A percentile compares a stretch with the other conserved stretches of the same genome.
Conservation (phyloP, 1,140 invertebrate species). For the Leptopilina clavipes region DNA sequence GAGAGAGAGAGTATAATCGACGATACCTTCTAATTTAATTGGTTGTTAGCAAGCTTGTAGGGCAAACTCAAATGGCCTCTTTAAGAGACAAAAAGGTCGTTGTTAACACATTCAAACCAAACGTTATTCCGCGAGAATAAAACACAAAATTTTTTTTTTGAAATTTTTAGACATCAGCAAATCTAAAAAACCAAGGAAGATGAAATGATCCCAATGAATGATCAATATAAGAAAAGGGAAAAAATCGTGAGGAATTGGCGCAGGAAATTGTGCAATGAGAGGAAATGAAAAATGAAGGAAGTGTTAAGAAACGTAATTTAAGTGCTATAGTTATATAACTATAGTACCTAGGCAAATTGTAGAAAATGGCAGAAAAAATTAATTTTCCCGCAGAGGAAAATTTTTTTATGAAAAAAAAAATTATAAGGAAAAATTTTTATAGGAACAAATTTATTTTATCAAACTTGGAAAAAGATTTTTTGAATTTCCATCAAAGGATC, state of each 20-base stretch:
- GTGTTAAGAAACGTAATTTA: neutral
- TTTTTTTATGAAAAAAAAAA: too few relatives aligned
- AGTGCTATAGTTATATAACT: too few relatives aligned
- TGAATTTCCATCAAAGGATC: too few relatives aligned
- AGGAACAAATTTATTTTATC: too few relatives aligned
- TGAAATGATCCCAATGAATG: neutral
- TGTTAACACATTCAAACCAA: conserved; percentile 1
- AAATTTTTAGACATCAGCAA: too few relatives aligned
- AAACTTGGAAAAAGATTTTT: too few relatives aligned
- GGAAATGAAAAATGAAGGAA: neutral
- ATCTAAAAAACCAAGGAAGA: neutral
- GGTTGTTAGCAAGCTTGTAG: conserved; percentile 60
- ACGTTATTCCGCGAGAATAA: too few relatives aligned
- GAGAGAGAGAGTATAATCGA: conserved; percentile 50
- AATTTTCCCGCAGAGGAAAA: too few relatives aligned
- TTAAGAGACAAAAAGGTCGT: conserved; percentile 1
- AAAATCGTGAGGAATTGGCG: neutral
- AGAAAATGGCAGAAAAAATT: too few relatives aligned
- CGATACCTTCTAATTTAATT: conserved; percentile 62
- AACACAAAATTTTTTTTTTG: too few relatives aligned
- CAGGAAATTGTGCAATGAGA: conserved; percentile 20
- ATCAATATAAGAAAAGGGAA: neutral
- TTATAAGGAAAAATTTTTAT: too few relatives aligned
- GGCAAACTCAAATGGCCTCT: conserved; percentile 43
- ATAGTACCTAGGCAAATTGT: too few relatives aligned